Conservation (phyloP, 2,113 vertebrate species). For the Haemorhous mexicanus region DNA sequence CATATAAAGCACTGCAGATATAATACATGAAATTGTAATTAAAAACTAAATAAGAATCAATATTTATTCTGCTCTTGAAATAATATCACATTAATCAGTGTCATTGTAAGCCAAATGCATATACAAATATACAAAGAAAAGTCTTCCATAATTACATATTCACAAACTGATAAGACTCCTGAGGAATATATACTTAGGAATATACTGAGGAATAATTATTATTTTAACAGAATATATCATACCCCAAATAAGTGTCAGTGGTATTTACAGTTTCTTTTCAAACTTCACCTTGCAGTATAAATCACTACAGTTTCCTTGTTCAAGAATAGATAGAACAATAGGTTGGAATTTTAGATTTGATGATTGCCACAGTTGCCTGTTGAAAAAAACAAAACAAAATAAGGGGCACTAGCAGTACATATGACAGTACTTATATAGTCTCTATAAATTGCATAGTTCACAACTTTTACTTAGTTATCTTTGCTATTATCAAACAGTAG, state of each 20-base stretch:
- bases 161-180: background rate
- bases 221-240: background rate
- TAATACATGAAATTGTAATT: background rate
- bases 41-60: background rate
- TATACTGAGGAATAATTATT: background rate
- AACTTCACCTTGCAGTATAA: background rate
- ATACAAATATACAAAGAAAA: background rate
- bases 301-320: background rate
- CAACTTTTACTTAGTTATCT: background rate
- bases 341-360: slow-evolving; percentile 82
- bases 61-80: background rate
- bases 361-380: slow-evolving; percentile 72
- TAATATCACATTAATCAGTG: background rate
- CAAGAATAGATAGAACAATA: slow-evolving; percentile 74
- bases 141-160: background rate
- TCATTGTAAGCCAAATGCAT: background rate
- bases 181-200: background rate
- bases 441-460: background rate
- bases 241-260: background rate
- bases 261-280: background rate
- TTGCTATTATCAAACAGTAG: background rate
- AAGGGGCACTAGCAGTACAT: background rate
- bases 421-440: background rate
- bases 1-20: background rate
- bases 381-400: slow-evolving; percentile 20